Evolutionary conservation across 2,797 vertebrate genomes (phyloP).

Genomic region (Lindbergichthys nudifrons): DNA sequence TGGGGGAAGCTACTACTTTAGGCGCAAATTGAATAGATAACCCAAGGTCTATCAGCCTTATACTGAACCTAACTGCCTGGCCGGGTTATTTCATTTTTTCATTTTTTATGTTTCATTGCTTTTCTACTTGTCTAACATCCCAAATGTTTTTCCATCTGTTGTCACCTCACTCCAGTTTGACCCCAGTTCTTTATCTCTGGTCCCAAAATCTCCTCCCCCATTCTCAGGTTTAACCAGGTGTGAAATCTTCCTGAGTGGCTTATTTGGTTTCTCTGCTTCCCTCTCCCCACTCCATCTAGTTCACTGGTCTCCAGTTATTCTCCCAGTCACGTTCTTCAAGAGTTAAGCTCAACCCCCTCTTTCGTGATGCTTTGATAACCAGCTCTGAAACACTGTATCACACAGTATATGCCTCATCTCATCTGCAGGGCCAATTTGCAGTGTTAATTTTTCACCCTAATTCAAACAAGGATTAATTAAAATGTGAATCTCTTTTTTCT

Average conservation of each 20-base stretch:
- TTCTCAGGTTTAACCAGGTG: conserved; percentile 35
- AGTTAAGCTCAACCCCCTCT: conserved; percentile 18
- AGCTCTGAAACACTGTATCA: conserved; percentile 53
- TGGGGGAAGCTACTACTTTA: not conserved
- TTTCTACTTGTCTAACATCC: not conserved
- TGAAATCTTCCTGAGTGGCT: conserved; percentile 46
- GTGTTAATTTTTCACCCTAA: conserved; percentile 76
- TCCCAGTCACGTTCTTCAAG: conserved; percentile 29
- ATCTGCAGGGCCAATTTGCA: conserved; percentile 52
- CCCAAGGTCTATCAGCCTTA: conserved; percentile 12
- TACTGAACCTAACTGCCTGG: conserved; percentile 6
- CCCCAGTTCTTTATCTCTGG: not conserved
- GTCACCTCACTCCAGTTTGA: not conserved
- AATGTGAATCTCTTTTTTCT: conserved; percentile 55
- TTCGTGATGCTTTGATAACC: conserved; percentile 54
- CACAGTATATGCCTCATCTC: conserved; percentile 48
- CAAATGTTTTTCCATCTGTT: not conserved
- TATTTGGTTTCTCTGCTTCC: conserved; percentile 38
- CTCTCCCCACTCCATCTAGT: conserved; percentile 37
- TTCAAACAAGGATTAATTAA: conserved; percentile 82
- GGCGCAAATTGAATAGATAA: conserved; percentile 20
- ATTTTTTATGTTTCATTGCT: not conserved
- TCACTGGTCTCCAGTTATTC: conserved; percentile 35
- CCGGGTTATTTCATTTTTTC: no score
- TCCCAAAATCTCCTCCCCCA: conserved; percentile 7